Conservation (phyloP, 2,113 vertebrate genomes). For the Hemicordylus capensis region DNA sequence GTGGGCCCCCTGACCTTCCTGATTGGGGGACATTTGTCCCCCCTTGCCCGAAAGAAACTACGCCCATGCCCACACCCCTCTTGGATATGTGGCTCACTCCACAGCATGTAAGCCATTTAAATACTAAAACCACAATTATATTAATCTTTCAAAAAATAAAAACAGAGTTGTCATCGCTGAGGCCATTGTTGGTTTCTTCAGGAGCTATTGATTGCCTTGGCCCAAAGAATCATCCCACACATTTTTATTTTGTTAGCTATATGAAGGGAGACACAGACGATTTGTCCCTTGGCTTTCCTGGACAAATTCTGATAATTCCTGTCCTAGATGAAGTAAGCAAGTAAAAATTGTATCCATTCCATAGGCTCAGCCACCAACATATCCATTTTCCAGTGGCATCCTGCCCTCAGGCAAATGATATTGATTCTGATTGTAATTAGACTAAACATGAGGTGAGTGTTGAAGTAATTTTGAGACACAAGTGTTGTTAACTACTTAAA, state of each 20-base stretch:
- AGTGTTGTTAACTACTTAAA: neutral
- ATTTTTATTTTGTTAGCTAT: neutral
- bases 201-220: neutral
- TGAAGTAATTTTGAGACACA: neutral
- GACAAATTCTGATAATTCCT: neutral
- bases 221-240: neutral
- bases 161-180: too few relatives aligned
- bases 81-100: too few relatives aligned
- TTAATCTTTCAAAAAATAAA: too few relatives aligned
- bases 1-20: too few relatives aligned
- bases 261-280: neutral
- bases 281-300: neutral
- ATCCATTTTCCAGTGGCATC: neutral
- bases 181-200: too few relatives aligned
- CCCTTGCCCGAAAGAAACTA: too few relatives aligned
- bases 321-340: neutral
- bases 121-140: too few relatives aligned
- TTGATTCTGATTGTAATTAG: neutral
- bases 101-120: too few relatives aligned
- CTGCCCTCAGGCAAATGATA: neutral
- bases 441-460: neutral
- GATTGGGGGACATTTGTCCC: too few relatives aligned
- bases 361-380: neutral
- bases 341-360: neutral
- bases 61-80: too few relatives aligned